These are phyloP conservation scores for Octodonta nipae DNA, from an alignment of 2,888 invertebrate species.

Conservation along the genomic window DNA sequence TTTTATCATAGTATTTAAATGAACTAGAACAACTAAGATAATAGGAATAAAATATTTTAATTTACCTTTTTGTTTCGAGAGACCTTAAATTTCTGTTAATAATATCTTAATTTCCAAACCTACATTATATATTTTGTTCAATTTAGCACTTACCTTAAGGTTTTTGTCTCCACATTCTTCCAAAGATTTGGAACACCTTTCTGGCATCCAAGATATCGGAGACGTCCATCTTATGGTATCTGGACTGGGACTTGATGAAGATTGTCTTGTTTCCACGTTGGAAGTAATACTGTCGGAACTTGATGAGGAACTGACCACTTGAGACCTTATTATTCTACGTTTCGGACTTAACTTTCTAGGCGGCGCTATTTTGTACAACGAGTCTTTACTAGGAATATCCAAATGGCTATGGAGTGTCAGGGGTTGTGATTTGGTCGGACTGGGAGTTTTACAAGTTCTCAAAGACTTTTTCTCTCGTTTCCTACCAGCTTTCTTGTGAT, in stretches of 20 bases:
- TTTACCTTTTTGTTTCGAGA: no score
- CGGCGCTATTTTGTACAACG: constrained; percentile 27
- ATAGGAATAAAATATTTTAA: no score
- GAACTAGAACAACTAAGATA: no score
- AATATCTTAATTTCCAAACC: no score
- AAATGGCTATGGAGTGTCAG: constrained; percentile 41
- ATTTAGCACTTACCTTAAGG: no score
- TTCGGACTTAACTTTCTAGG: constrained; percentile 46
- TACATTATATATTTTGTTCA: no score
- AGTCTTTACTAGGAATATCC: constrained; percentile 44
- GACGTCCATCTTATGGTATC: constrained; percentile 35
- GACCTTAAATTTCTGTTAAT: no score
- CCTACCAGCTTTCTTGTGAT: constrained; percentile 47
- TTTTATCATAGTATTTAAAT: no score
- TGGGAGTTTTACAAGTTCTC: constrained; percentile 36
- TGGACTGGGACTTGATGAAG: constrained; percentile 35
- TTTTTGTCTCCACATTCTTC: constrained; percentile 28
- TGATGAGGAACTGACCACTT: constrained; percentile 44
- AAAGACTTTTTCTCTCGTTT: constrained; percentile 46
- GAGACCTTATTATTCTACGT: constrained; percentile 39
- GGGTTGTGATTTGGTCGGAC: constrained; percentile 39
- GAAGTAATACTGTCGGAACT: constrained; percentile 47
- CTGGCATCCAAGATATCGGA: constrained; percentile 32
- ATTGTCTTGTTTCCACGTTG: constrained; percentile 34
- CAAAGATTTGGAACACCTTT: constrained; percentile 28